Evolutionary conservation across 2,888 invertebrate species (phyloP).

Genomic region (Protula sp.): DNA sequence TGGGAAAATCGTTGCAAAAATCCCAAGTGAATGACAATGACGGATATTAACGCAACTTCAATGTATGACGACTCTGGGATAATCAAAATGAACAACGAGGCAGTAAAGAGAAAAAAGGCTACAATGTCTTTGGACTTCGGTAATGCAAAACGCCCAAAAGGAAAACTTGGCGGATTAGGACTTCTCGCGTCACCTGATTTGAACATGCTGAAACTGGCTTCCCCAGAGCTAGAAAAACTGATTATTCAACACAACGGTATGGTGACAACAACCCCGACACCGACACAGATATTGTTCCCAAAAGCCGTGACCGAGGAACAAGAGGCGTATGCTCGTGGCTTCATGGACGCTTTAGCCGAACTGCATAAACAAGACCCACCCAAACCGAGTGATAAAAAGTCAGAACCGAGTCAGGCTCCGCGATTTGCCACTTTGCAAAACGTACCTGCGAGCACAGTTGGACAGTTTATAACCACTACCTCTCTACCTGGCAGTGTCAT

Average conservation of each 20-base stretch:
- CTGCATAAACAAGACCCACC: constrained; percentile 54
- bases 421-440: neutral
- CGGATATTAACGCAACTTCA: too few species aligned
- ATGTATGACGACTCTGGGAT: constrained; percentile 26
- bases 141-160: too few species aligned
- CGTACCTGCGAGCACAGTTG: neutral
- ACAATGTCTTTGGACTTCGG: constrained; percentile 37
- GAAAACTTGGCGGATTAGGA: constrained; percentile 2
- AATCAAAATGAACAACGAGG: too few species aligned
- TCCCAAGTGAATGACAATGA: too few species aligned
- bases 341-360: constrained; percentile 75
- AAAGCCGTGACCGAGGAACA: constrained; percentile 65
- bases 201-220: constrained; percentile 78
- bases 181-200: constrained; percentile 48
- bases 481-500: neutral
- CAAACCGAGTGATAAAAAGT: neutral
- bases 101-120: constrained; percentile 21
- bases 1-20: too few species aligned
- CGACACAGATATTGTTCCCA: constrained; percentile 56
- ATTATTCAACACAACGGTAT: constrained; percentile 61
- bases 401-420: neutral
- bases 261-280: constrained; percentile 60
- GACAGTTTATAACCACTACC: neutral
- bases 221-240: constrained; percentile 86
- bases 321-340: constrained; percentile 54